Percentiles rank a stretch among this genome's conserved stretches.
phyloP scores from a whole-genome alignment of 92 coral and sea anemone species.

The Porites lobata region DNA sequence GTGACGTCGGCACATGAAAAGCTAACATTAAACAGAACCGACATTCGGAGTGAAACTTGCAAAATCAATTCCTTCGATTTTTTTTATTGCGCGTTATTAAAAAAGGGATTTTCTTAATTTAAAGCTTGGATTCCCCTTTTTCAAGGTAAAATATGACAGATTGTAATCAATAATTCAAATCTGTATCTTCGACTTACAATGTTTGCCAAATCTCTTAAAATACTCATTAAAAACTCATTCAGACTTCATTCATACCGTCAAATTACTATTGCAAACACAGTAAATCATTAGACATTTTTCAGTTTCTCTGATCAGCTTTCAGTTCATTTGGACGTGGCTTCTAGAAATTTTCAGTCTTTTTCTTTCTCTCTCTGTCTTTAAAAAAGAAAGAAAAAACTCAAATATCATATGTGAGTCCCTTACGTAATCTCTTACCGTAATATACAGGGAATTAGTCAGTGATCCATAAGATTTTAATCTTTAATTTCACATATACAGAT shows the following conservation, averaged over 20 bases:
- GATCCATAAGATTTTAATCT: no score
- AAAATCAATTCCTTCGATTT: not conserved
- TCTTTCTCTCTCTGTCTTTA: no score
- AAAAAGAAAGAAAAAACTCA: no score
- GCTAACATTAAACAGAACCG: not conserved
- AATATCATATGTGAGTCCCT: no score
- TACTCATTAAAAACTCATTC: not conserved
- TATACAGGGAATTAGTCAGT: no score
- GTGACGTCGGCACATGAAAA: not conserved
- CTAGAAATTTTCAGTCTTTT: not conserved
- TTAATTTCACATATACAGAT: no score
- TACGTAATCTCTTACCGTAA: no score
- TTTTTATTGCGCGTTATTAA: not conserved
- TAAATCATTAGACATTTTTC: not conserved
- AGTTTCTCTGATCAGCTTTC: not conserved
- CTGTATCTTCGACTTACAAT: not conserved
- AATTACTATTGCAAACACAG: not conserved
- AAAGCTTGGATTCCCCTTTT: not conserved
- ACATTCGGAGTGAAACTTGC: not conserved
- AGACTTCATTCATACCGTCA: not conserved
- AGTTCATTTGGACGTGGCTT: not conserved
- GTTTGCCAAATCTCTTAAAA: not conserved
- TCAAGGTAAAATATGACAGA: no score
- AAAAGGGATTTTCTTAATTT: not conserved
- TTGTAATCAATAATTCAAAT: not conserved